phyloP scores from a whole-genome alignment of 1,140 invertebrate genomes.

The Caerostris extrusa region DNA sequence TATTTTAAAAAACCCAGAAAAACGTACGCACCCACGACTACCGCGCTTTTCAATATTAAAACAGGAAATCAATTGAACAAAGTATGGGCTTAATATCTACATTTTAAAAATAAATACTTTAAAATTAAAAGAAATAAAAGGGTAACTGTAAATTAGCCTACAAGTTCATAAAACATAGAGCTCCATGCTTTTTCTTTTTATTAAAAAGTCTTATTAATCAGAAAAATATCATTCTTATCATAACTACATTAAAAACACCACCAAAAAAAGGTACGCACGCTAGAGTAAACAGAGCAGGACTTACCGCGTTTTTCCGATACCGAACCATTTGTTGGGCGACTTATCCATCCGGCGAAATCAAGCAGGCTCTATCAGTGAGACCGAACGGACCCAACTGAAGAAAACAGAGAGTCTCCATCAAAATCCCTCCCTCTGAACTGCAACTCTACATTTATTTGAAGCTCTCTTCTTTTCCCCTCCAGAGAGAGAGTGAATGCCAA shows the following conservation, averaged over 20 bases:
- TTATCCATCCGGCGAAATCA: constrained; percentile 56
- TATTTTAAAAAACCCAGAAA: too few species aligned
- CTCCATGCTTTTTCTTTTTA: background rate
- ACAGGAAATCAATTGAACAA: too few species aligned
- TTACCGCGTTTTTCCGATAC: constrained; percentile 59
- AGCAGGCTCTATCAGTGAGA: constrained; percentile 25
- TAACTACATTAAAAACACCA: too few species aligned
- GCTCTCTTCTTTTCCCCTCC: background rate
- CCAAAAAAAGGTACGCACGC: too few species aligned
- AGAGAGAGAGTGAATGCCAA: constrained; percentile 32
- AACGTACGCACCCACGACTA: too few species aligned
- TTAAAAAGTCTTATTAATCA: background rate
- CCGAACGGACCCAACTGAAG: constrained; percentile 30
- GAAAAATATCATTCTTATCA: too few species aligned
- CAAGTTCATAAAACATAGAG: background rate
- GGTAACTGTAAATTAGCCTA: background rate
- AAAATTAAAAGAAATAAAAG: too few species aligned
- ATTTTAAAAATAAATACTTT: too few species aligned
- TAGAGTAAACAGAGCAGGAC: background rate
- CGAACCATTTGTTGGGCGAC: constrained; percentile 68
- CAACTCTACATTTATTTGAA: constrained; percentile 69
- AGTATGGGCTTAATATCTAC: too few species aligned
- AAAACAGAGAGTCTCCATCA: background rate
- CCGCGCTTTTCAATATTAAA: too few species aligned
- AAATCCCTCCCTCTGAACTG: background rate